Base-by-base conservation (phyloP, 1,140 invertebrate species). In the Papilio aristodemus region DNA sequence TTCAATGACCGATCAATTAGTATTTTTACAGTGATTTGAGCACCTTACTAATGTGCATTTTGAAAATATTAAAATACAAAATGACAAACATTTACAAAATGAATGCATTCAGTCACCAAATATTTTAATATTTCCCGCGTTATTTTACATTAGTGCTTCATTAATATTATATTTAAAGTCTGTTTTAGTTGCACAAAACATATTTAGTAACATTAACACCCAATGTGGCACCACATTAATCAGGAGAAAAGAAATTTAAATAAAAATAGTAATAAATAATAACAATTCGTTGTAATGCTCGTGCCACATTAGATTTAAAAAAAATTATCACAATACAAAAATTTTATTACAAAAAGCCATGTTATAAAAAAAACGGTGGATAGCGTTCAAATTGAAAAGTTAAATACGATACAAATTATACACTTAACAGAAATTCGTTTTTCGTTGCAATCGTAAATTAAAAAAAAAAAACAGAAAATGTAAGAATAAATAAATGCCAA, bases 401-500 rank as follows among this genome's bases (percentile, higher is more conserved):
- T 66, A 66, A 66, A 8, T 43, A 64, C 27, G n/a, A n/a, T 36
- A 38, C 41, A 70, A 37, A 72, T 58, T 54, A 67, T 22, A 68
- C 19, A 50, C 41, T 70, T 14, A 73, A 57, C 37, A n/a, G 25
- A 66, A 67, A 70, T 69, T 71, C 66, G 67, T 70, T 63, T 50
- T 68, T 69, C 57, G 64, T 71, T 71, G 68, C 54, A 59, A 39
- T 66, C 41, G 58, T 36, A 77, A 62, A n/a, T n/a, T n/a, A 63
- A 17, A 58, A 66, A 59, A 72, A 69, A 67, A 70, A 60, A 37
- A 32, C 32, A 37, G 10, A 68, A 67, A 69, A 69, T 71, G 71
- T 58, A 68, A 69, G 67, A 71, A 71, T 67, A 76, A 80, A 78
- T 80, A 84, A 84, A 84, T 80, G 80, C 80, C 79, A 72, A 83